Percentiles rank a stretch among this genome's conserved stretches.
phyloP scores from a whole-genome alignment of 2,113 vertebrate species.

The Daboia siamensis region DNA sequence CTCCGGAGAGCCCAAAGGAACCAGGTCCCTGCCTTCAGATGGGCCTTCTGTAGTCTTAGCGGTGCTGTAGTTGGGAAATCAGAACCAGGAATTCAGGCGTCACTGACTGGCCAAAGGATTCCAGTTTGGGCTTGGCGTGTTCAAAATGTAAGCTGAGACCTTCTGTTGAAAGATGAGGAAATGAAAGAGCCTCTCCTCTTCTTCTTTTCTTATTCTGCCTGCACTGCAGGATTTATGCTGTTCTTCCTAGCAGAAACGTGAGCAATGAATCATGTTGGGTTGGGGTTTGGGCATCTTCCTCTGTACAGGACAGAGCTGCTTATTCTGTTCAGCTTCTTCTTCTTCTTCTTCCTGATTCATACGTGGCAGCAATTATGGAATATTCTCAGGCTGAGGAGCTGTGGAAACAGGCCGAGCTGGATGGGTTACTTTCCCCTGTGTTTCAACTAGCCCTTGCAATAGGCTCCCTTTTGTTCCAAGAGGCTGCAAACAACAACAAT shows the following conservation, averaged over 20 bases:
- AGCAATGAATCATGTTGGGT: conserved; percentile 44
- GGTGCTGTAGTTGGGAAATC: conserved; percentile 59
- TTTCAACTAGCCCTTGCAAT: conserved; percentile 17
- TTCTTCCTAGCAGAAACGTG: conserved; percentile 31
- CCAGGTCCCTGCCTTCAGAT: background rate
- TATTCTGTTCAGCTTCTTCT: background rate
- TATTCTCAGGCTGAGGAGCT: accelerated
- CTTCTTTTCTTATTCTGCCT: conserved; percentile 39
- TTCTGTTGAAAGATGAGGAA: conserved; percentile 47
- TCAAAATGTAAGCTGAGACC: conserved; percentile 47
- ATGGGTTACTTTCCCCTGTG: background rate
- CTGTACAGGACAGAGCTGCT: conserved; percentile 10
- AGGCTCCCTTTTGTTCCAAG: background rate
- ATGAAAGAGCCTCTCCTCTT: conserved; percentile 15
- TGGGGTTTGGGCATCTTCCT: conserved; percentile 48
- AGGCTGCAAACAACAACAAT: background rate
- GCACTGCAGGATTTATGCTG: conserved; percentile 50
- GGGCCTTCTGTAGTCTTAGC: conserved; percentile 46
- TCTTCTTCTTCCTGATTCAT: conserved; percentile 12
- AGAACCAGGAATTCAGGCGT: conserved; percentile 56
- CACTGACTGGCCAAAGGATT: conserved; percentile 52
- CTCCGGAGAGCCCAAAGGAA: conserved; percentile 50
- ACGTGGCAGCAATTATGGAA: accelerated
- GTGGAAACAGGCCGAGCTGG: background rate
- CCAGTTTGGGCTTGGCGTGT: background rate